Evolutionary conservation across 2,113 vertebrate species (phyloP), one percentile per base, ranked within the genome.

Genomic region (Calidris pygmaea): DNA sequence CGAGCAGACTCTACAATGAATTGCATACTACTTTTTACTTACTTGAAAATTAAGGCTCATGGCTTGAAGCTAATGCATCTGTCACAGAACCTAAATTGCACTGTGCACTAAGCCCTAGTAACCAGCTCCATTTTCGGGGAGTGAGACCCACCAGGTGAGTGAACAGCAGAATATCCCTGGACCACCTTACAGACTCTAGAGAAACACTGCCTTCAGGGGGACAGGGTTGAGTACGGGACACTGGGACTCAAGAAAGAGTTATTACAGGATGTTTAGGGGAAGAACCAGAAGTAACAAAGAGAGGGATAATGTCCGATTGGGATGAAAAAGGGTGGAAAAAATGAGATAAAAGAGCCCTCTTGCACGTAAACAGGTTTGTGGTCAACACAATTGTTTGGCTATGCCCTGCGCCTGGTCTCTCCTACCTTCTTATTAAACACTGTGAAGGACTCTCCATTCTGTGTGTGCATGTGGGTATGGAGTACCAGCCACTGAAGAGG

Each of bases 401-500:
- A n/a, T 60, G 17, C 48, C 37, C 43, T 48, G 26, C 13, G 63
- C 3, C 24, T 34, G n/a, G 21, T 15, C 45, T 74, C 35, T 82
- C 22, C 50, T 37, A 11, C 10, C 15, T 56, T 47, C 47, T 59
- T 41, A 30, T 3, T 68, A 34, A 45, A 43, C 11, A 56, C 26
- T 16, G 13, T 59, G n/a, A 59, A 41, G 24, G 11, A 21, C 17
- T 77, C 18, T 67, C 48, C 45, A 0, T 67, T 77, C 20, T 17
- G 3, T 30, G 12, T n/a, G 18, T 23, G 19, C 0, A 0, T 32
- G 14, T 52, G 41, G 17, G 7, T 26, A 19, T 24, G 45, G 29
- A 45, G 15, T 27, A 15, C 3, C 13, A 27, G 10, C 10, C 20
- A 29, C 47, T n/a, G 65, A 53, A 63, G 68, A 77, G 39, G 30